These are phyloP conservation scores for Bos indicus DNA, from an alignment of 2,113 vertebrate species.

Conservation along the genomic window DNA sequence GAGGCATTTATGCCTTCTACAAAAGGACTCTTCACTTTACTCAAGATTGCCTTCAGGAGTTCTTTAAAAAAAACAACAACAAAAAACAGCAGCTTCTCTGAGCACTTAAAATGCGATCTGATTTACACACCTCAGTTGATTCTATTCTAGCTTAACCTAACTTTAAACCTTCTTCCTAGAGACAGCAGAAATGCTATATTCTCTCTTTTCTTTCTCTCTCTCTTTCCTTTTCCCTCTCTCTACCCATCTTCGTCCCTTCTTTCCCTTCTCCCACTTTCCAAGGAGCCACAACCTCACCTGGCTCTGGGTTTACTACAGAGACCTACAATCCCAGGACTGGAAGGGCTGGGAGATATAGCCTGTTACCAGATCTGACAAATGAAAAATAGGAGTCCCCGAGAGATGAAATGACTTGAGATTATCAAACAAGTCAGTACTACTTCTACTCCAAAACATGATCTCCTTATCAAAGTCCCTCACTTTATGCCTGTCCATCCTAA, in stretches of 20 bases:
- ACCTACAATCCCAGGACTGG: background rate
- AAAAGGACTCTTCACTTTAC: slow-evolving; percentile 39
- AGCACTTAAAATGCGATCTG: slow-evolving; percentile 10
- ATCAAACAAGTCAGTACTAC: background rate
- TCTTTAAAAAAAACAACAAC: background rate
- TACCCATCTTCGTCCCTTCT: background rate
- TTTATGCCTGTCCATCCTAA: background rate
- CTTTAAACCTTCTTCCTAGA: slow-evolving; percentile 11
- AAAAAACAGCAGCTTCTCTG: background rate
- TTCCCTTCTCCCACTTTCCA: background rate
- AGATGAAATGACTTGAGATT: background rate
- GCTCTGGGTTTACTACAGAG: background rate
- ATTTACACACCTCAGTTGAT: slow-evolving; percentile 48
- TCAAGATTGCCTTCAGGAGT: slow-evolving; percentile 38
- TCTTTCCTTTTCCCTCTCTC: background rate
- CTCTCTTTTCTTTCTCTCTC: background rate
- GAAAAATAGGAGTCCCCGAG: background rate
- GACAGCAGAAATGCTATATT: background rate
- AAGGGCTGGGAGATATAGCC: background rate
- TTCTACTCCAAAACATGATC: background rate
- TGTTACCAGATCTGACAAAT: background rate
- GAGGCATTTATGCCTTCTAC: slow-evolving; percentile 10
- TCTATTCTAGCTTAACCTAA: slow-evolving; percentile 18
- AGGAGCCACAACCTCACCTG: background rate
- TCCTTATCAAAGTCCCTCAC: background rate